Evolutionary conservation across 2,888 invertebrate genomes (phyloP), one percentile per base, ranked within the genome.

Genomic region (Drosophila melanosoma): DNA sequence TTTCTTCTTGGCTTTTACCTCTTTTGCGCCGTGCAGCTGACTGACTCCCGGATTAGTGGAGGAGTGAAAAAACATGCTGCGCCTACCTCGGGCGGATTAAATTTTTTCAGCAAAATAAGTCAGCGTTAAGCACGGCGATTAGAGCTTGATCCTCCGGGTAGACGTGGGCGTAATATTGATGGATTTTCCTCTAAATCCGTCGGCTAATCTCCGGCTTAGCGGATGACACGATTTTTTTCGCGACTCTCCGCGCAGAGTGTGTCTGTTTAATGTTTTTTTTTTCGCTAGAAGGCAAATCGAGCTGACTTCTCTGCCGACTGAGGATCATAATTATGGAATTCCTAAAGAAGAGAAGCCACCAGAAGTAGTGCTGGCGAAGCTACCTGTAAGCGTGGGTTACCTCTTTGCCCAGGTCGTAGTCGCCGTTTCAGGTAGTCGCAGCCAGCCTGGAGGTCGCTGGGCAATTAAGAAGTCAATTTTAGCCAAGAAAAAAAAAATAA

Each of bases 271-370:
- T 79, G 45, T 53, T 78, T 75, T 78, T 75, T 81, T 83, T 82
- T 84, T 87, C 87, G 60, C 79, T 45, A 80, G 91, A 89, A 90
- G 61, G 72, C 69, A 81, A 66, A 71, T 66, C 49, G 58, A 38
- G 33, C 40, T 69, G 72, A 63, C 76, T 73, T 61, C 64, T 69
- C 79, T 42, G 69, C 74, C 8, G 45, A 45, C 45, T 23, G 74
- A 74, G 86, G 86, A 89, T 87, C 87, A 91, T 90, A 89, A 90
- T 91, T 87, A 91, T 91, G 90, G 81, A 90, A 91, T 89, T 89
- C 83, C 90, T 85, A 85, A 90, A 89, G 90, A 84, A 75, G 82
- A 79, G 69, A 69, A 38, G 35, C 51, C 65, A 64, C 40, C 69
- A 66, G 63, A 52, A 36, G 45, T 45, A 60, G 59, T 36, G 59